These are phyloP conservation scores for Pseudomugil gertrudae DNA, from an alignment of 2,797 vertebrate species.

Conservation along the genomic window DNA sequence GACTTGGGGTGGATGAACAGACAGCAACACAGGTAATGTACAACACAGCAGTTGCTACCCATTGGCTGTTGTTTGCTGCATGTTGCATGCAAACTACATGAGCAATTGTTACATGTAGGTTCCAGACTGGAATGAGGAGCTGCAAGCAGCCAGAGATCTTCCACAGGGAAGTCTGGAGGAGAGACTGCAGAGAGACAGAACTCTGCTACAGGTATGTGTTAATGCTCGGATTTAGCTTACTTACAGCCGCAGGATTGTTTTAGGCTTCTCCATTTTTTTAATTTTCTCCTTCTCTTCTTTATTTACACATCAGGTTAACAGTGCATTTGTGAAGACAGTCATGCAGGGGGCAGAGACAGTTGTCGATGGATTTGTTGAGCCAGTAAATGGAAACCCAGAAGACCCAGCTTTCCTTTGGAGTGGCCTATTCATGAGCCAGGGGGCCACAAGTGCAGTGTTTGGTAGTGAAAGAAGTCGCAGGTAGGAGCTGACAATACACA, in stretches of 20 bases:
- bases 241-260: neutral
- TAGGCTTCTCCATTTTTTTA: neutral
- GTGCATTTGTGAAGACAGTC: slow-evolving; percentile 81
- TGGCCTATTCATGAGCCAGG: slow-evolving; percentile 82
- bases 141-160: slow-evolving; percentile 83
- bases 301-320: slow-evolving; percentile 75
- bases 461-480: slow-evolving; percentile 81
- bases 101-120: slow-evolving; percentile 55
- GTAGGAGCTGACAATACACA: slow-evolving; percentile 46
- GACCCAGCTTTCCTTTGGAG: slow-evolving; percentile 84
- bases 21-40: slow-evolving; percentile 73
- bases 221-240: neutral
- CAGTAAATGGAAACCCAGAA: slow-evolving; percentile 77
- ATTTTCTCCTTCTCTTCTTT: neutral
- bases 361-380: slow-evolving; percentile 81
- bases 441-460: slow-evolving; percentile 64
- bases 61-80: slow-evolving; percentile 1
- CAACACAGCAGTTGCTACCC: neutral
- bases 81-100: neutral
- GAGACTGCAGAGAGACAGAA: slow-evolving; percentile 79
- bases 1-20: slow-evolving; percentile 80
- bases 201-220: slow-evolving; percentile 79
- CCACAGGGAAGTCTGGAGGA: slow-evolving; percentile 78
- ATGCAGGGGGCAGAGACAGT: slow-evolving; percentile 79
- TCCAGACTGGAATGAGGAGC: slow-evolving; percentile 87